Percentiles rank a stretch among this genome's conserved stretches.
Evolutionary conservation across 2,113 vertebrate species (phyloP).

Genomic region (Sphaerodactylus townsendi): DNA sequence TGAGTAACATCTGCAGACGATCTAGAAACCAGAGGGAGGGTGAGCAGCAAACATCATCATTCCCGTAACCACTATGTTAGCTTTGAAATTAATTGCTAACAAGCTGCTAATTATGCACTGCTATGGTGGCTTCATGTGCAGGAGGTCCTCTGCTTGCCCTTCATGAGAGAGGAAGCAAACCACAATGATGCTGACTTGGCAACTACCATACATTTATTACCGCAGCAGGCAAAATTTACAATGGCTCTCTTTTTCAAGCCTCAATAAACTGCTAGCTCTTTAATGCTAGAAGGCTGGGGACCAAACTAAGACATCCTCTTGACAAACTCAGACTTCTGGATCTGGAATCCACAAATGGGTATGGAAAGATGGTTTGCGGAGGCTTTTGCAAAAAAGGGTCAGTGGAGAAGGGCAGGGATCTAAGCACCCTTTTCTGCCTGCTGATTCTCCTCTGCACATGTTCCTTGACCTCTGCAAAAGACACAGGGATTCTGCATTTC

Average conservation of each 20-base stretch:
- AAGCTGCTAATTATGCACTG: not conserved
- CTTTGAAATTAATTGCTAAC: not conserved
- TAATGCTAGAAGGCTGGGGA: not conserved
- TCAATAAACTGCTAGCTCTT: not conserved
- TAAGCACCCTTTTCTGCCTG: not conserved
- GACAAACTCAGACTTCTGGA: not conserved
- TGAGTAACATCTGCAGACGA: not conserved
- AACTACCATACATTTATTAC: not conserved
- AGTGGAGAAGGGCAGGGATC: not conserved
- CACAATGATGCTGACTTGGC: not conserved
- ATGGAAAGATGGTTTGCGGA: too few relatives aligned
- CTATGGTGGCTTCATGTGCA: not conserved
- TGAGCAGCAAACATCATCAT: not conserved
- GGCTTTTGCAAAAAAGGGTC: not conserved
- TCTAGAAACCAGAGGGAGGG: not conserved
- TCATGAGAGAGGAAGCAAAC: not conserved
- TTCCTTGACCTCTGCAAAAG: not conserved
- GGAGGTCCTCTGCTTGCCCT: not conserved
- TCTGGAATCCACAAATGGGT: too few relatives aligned
- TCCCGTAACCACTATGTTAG: not conserved
- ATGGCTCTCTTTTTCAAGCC: not conserved
- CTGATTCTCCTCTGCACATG: not conserved
- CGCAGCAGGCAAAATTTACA: not conserved
- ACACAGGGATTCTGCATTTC: not conserved
- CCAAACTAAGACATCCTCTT: not conserved